Evolutionary conservation across 2,113 vertebrate species (phyloP).

Genomic region (Ciconia maguari): DNA sequence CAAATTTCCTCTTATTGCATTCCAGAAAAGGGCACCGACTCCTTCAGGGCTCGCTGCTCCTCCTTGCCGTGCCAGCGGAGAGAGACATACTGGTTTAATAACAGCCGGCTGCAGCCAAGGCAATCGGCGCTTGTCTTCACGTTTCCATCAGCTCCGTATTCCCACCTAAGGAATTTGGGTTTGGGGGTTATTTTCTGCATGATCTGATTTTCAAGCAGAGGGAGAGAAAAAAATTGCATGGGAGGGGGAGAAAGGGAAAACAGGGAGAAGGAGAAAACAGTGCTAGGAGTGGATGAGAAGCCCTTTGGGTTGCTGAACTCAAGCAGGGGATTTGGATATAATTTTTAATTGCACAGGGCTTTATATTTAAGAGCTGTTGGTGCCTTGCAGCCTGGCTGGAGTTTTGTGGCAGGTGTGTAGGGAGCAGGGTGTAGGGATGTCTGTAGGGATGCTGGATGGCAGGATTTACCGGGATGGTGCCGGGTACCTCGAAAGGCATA

Average conservation of each 20-base stretch:
- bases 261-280: neutral
- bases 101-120: neutral
- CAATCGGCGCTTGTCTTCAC: neutral
- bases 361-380: neutral
- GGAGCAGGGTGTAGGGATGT: neutral
- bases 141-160: neutral
- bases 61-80: neutral
- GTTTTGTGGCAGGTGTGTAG: neutral
- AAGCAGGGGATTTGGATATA: neutral
- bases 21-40: conserved; percentile 44
- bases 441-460: neutral
- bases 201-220: neutral
- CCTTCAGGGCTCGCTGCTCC: neutral
- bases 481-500: accelerated
- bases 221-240: neutral
- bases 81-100: neutral
- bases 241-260: neutral
- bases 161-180: neutral
- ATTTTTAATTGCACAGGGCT: neutral
- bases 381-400: neutral
- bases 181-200: neutral
- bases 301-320: neutral
- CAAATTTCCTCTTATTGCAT: conserved; percentile 10
- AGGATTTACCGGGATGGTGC: neutral
- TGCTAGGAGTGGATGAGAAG: neutral